Conservation (phyloP, 1,140 invertebrate genomes). For the Phortica variegata region DNA sequence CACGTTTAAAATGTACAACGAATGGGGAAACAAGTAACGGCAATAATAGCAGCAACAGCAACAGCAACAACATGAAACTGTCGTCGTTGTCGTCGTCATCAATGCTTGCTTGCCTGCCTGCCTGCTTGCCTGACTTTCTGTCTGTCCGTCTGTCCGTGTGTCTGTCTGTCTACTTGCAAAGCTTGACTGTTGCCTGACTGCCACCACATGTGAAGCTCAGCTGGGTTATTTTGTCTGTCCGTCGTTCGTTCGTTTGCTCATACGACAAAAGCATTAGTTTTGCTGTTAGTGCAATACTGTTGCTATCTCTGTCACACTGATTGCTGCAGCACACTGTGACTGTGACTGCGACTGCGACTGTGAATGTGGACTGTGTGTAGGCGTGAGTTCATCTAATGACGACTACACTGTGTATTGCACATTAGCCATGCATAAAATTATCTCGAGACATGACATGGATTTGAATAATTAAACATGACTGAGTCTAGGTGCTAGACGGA, state of each 20-base stretch:
- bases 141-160: neutral
- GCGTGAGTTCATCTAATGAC: conserved; percentile 25
- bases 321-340: conserved; percentile 27
- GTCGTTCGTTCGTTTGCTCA: conserved; percentile 25
- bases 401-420: conserved; percentile 25
- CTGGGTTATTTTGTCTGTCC: conserved; percentile 18
- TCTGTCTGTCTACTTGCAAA: conserved; percentile 13
- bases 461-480: conserved; percentile 56
- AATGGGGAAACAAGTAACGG: conserved; percentile 6
- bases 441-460: conserved; percentile 56
- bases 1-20: conserved; percentile 1
- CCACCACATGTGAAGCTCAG: too few species aligned
- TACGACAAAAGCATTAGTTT: too few species aligned
- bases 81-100: conserved; percentile 25
- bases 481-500: too few species aligned
- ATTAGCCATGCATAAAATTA: conserved; percentile 56
- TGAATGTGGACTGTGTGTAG: conserved; percentile 31
- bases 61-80: conserved; percentile 6
- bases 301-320: conserved; percentile 6
- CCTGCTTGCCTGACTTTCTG: conserved; percentile 21
- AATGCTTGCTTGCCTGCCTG: conserved; percentile 37
- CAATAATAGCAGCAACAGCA: conserved; percentile 18
- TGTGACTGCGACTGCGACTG: conserved; percentile 20
- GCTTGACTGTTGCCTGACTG: too few species aligned
- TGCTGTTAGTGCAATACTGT: neutral